Base-by-base conservation (phyloP, 2,797 vertebrate species). In the Fistularia tabacaria region DNA sequence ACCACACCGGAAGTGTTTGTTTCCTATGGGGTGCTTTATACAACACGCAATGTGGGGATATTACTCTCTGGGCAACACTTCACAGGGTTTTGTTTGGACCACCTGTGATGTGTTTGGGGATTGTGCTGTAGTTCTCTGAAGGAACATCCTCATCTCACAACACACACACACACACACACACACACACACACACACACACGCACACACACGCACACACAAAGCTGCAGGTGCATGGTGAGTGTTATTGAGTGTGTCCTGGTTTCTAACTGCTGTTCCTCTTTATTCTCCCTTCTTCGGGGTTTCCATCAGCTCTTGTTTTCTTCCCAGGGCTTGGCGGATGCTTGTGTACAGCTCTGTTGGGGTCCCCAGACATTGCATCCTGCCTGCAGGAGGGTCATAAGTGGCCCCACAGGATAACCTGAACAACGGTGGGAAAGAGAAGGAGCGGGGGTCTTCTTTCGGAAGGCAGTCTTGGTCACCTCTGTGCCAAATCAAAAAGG, bases 381-480 rank as follows among this genome's bases (percentile, higher is more conserved):
- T 91, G 90, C 87, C 82, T 80, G 80, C 74, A 82, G 72, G 79
- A 82, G 83, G 85, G 80, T 82, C 82, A 77, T 85, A 86, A 89
- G 84, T 86, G 84, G 88, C 85, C 88, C 89, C 88, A 87, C 88
- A 91, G 87, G 90, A 91, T 91, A 90, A 90, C 90, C 88, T 89
- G 86, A 90, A 91, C 88, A 91, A 90, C 88, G 80, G 85, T 91
- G 90, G 88, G 88, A 91, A 90, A 84, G 81, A 83, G 82, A 80
- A 71, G 70, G 82, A 86, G 81, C 67, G 79, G 76, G 77, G 79
- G 77, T 79, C 86, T 82, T 74, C 78, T 82, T 74, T 56, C 56
- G 71, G 57, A 61, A 61, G 44, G 48, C 62, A 13, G 73, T 54
- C 40, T 73, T 54, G 71, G 68, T 69, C 77, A 65, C 49, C 57